Base-by-base conservation (phyloP, 1,140 invertebrate species). In the Saccostrea echinata region DNA sequence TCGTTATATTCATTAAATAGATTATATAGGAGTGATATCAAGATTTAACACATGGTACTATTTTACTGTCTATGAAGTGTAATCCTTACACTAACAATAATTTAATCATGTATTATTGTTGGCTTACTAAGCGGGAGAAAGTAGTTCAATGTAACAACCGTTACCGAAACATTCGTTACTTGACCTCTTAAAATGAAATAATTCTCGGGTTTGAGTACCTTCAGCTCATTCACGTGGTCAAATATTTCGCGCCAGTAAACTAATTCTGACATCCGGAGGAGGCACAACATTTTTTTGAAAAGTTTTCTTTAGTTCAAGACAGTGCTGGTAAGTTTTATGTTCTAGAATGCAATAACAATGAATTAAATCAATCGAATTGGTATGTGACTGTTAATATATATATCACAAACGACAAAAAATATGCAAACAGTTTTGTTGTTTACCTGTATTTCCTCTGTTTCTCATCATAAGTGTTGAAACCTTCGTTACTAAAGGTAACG, bases 401-500 rank as follows among this genome's bases (percentile, higher is more conserved):
- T 64, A 64, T 64, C 61, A 64, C 0, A 64, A 64, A 64, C 61
- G 61, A 64, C 61, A n/a, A 64, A 52, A 52, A 52, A 52, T 52
- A 52, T 52, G 52, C 52, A 52, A 52, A 52, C 52, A 52, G 52
- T 12, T 52, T 52, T 12, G 52, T 52, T 64, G 61, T 64, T 13
- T 64, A 64, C 18, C 61, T 18, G 61, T 0, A 64, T 64, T 64
- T 64, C 61, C 61, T 64, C 61, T 64, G 61, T 64, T 52, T 52
- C 52, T 52, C 12, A 52, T 52, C 52, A 52, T 52, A 52, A 52
- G 52, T 52, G 52, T 12, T 52, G 52, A 52, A 52, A 52, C 52
- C 52, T 52, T 64, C 18, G 61, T 64, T 64, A 64, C 61, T 1
- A 81, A 81, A 81, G 43, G 76, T 81, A 81, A 81, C 76, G 76